Base-by-base conservation (phyloP, 2,888 invertebrate genomes). In the Chloroclystis v-ata region DNA sequence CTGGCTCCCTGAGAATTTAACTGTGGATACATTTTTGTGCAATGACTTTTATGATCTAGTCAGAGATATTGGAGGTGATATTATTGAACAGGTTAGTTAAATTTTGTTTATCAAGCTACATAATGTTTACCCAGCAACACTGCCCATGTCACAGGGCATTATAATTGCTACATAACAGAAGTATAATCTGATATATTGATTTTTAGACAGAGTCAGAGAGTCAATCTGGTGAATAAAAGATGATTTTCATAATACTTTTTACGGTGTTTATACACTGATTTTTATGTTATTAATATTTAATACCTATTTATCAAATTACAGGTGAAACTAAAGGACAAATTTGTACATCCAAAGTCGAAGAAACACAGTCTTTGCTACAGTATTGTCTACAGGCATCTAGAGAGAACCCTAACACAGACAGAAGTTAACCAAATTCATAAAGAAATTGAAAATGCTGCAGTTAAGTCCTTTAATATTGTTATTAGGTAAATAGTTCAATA, bases 11-110 rank as follows among this genome's bases (percentile, higher is more conserved):
- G 69, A 90, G 1, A 83, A 90, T 45, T 51, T 87, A 1, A 84
- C 86, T 1, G 62, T 89, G 13, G 87, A 89, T 4, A 75, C 88
- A n/a, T 96, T 92, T 75, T 90, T 89, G n/a, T 83, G 89, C 39
- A 95, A 95, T 78, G 96, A 97, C 82, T 96, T 97, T 72, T 98
- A 97, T 77, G 98, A 99, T 75, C 75, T 99, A 52, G 97, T 96
- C 0, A 90, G 99, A 55, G 91, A 91, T 56, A 78, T 97, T 41
- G 98, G 95, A 1, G 97, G 96, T 0, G 97, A 98, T 80, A 83
- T 95, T n/a, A 91, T 99, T 37, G 99, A 99, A 83, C 97, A 97
- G 91, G 94, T 94, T 63, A 55, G 57, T 39, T 33, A 30, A 14
- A 28, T 20, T 9, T 14, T n/a, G 28, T 38, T 24, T 24, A n/a